Conservation (phyloP, 1,140 invertebrate species). For the Myzus persicae region DNA sequence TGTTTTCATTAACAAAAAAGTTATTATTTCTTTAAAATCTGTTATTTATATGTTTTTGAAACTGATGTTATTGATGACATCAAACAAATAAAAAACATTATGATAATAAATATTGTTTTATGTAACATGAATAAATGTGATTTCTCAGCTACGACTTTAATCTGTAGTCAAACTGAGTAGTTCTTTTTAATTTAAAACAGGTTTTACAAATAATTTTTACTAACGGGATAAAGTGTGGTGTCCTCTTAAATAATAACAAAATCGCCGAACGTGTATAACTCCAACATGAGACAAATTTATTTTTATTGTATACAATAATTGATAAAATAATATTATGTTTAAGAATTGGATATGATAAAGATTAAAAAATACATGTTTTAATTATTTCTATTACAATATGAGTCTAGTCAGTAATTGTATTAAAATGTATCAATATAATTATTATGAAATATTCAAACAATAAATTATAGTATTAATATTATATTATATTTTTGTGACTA, state of each 20-base stretch:
- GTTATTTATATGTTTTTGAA: neutral
- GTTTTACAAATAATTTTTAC: neutral
- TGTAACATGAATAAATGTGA: too few relatives aligned
- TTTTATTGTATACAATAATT: constrained; percentile 4
- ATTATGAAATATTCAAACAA: neutral
- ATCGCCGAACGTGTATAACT: neutral
- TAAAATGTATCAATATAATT: neutral
- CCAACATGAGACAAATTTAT: neutral
- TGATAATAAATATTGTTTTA: neutral
- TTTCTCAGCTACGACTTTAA: neutral
- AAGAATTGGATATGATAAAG: constrained; percentile 7
- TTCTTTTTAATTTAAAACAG: neutral
- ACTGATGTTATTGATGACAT: neutral
- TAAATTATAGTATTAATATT: neutral
- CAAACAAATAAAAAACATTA: neutral
- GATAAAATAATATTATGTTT: neutral
- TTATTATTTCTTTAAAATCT: neutral
- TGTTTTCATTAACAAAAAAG: neutral
- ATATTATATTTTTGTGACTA: neutral
- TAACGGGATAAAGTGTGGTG: neutral
- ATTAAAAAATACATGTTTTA: neutral
- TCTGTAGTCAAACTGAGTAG: neutral
- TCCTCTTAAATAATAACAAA: neutral
- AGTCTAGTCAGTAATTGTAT: constrained; percentile 16
- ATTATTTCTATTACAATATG: neutral